phyloP scores from a whole-genome alignment of 2,888 invertebrate genomes.

The Stenchaetothrips biformis region DNA sequence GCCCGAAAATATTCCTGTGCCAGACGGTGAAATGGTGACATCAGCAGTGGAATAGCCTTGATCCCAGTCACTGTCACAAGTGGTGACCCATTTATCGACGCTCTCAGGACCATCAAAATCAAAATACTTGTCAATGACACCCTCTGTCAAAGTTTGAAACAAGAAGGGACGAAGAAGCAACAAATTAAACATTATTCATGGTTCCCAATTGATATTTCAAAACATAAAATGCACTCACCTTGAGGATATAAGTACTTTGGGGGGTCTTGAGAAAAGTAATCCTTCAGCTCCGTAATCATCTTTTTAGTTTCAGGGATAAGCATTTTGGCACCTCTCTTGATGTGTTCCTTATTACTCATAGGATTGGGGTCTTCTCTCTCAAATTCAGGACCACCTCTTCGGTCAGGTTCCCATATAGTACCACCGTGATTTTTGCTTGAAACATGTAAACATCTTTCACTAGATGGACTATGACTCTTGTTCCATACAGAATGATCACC shows the following conservation, averaged over 20 bases:
- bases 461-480: not conserved
- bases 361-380: not conserved
- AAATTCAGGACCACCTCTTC: not conserved
- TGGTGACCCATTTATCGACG: slow-evolving; percentile 66
- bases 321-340: not conserved
- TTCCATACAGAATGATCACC: not conserved
- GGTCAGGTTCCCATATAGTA: not conserved
- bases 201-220: not conserved
- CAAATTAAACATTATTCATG: not conserved
- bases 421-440: not conserved
- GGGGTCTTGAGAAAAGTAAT: not conserved
- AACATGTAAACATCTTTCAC: not conserved
- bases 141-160: not conserved
- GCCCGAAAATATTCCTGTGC: slow-evolving; percentile 69
- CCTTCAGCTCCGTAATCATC: not conserved
- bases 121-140: not conserved
- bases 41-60: slow-evolving; percentile 56
- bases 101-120: slow-evolving; percentile 43
- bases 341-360: not conserved
- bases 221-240: not conserved
- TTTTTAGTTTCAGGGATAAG: not conserved
- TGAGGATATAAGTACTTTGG: not conserved
- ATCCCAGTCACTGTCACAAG: slow-evolving; percentile 73
- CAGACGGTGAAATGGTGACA: slow-evolving; percentile 55
- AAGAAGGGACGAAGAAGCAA: not conserved